Base-by-base conservation (phyloP, 2,113 vertebrate species). In the Gymnarchus niloticus region DNA sequence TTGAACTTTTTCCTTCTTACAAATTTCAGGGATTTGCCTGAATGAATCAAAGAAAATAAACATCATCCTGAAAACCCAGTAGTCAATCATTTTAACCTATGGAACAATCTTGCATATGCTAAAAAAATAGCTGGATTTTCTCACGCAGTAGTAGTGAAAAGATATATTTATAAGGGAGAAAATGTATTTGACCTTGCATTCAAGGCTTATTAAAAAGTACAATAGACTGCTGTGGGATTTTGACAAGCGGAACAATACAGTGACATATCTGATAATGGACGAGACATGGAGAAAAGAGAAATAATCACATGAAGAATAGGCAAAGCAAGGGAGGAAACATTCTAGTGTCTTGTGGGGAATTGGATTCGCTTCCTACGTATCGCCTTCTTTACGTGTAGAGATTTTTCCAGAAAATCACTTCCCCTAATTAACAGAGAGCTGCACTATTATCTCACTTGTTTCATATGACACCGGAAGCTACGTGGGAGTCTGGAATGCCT, bases 321-420 rank as follows among this genome's bases (percentile, higher is more conserved):
- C 25, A 23, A 25, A 21, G 52, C 14, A 73, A 33, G 21, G 33
- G 85, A 88, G 65, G 87, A 88, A 87, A 82, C 69, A 56, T 77
- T 51, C 59, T 56, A 19, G 83, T 82, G 86, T 88, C 46, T 84
- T 61, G 59, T 52, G 76, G 14, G 59, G 44, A 57, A 65, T 41
- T 84, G 48, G 83, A 86, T 88, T 56, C 51, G 28, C 84, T 19
- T 46, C 85, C 83, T 83, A 88, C 85, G 83, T 85, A 23, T 19
- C 49, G 85, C n/a, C 85, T 86, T 83, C 82, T 84, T 73, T 78
- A 56, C 61, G 81, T 51, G 46, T 56, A 73, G 89, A 89, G 89
- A 54, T 90, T 84, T 90, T 90, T 90, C 91, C 88, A 77, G 83
- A 78, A 76, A 41, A 73, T 54, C n/a, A 81, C 84, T 83, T 88